These are phyloP conservation scores for Eupithecia dodoneata DNA, from an alignment of 2,888 invertebrate species.

Conservation along the genomic window DNA sequence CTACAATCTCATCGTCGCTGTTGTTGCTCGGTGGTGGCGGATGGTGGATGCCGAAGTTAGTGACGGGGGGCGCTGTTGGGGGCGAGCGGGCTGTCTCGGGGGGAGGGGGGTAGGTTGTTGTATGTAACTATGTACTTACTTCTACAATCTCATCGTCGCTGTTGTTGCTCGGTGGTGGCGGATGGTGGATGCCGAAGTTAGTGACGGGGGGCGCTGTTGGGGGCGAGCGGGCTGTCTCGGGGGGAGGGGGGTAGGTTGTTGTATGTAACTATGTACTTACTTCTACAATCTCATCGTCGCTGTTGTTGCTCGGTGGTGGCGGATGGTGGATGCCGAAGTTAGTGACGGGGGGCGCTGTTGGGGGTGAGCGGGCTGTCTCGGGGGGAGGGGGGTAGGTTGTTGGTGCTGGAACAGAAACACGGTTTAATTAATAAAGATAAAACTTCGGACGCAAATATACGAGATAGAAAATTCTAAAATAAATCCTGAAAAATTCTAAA, in stretches of 20 bases:
- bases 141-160: constrained; percentile 76
- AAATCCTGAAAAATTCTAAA: too few species aligned
- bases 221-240: constrained; percentile 51
- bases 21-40: too few species aligned
- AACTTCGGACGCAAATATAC: too few species aligned
- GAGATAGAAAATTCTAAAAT: too few species aligned
- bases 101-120: too few species aligned
- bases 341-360: constrained; percentile 50
- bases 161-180: constrained; percentile 51
- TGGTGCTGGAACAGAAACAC: constrained; percentile 48
- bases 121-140: constrained; percentile 47
- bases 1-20: too few species aligned
- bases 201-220: constrained; percentile 49
- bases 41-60: too few species aligned
- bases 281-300: constrained; percentile 76
- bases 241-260: constrained; percentile 47
- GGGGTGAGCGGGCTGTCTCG: constrained; percentile 49
- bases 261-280: constrained; percentile 47
- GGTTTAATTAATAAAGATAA: too few species aligned
- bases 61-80: too few species aligned
- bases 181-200: constrained; percentile 75
- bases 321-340: constrained; percentile 76
- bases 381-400: constrained; percentile 49
- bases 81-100: too few species aligned
- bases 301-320: constrained; percentile 50